phyloP scores from a whole-genome alignment of 2,888 invertebrate species.

The Coecobrya sp. region DNA sequence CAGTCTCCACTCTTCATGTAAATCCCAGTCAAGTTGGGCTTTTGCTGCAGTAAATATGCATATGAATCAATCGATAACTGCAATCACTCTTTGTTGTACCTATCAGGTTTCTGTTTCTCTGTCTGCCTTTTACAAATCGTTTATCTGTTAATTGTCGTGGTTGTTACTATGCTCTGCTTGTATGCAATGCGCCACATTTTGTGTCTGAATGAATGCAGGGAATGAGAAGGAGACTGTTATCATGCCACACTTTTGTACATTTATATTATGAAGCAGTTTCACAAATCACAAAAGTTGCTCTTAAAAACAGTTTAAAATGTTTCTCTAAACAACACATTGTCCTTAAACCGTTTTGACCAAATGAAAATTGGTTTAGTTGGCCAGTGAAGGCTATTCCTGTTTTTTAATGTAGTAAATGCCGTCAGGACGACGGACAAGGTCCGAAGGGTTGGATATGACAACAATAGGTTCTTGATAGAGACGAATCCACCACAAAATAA shows the following conservation, averaged over 20 bases:
- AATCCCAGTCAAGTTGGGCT: too few species aligned
- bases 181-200: not conserved
- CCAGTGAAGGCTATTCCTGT: constrained; percentile 11
- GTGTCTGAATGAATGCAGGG: not conserved
- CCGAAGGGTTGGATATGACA: not conserved
- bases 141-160: not conserved
- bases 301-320: too few species aligned
- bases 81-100: not conserved
- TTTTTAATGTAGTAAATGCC: constrained; percentile 32
- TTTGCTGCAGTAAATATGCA: not conserved
- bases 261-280: not conserved
- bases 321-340: not conserved
- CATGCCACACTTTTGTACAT: not conserved
- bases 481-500: constrained; percentile 58
- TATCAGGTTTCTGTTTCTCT: not conserved
- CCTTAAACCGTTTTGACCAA: not conserved
- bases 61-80: constrained; percentile 37
- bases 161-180: not conserved
- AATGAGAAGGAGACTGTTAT: too few species aligned
- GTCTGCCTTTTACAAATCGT: too few species aligned
- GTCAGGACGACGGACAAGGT: constrained; percentile 40
- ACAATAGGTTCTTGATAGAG: constrained; percentile 30
- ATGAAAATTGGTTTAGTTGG: too few species aligned
- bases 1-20: too few species aligned
- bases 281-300: too few species aligned